A percentile compares a stretch with the other conserved stretches of the same genome.
These are phyloP conservation scores for Synaphobranchus kaupii DNA, from an alignment of 2,797 vertebrate species.

Conservation along the genomic window DNA sequence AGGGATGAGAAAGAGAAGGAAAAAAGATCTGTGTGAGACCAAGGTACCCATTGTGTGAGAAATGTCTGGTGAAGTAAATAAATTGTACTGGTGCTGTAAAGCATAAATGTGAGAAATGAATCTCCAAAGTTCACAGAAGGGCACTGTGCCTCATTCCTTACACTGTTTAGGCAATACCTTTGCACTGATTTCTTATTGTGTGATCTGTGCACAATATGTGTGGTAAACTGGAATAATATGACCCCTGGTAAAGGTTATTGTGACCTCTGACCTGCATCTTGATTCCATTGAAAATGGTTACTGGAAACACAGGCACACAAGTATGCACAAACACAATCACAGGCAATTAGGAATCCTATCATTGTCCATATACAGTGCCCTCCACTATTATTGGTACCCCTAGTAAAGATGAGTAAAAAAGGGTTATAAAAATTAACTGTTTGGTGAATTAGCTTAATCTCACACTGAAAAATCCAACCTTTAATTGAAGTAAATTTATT, in stretches of 20 bases:
- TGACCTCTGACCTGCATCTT: not conserved
- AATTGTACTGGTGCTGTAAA: not conserved
- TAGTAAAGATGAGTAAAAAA: too few species aligned
- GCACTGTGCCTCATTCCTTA: not conserved
- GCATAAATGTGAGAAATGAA: not conserved
- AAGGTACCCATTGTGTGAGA: not conserved
- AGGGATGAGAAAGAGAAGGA: not conserved
- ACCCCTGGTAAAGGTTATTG: not conserved
- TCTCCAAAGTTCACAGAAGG: not conserved
- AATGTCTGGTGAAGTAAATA: not conserved
- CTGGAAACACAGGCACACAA: not conserved
- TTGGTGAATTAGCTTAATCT: too few species aligned
- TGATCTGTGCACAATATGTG: not conserved
- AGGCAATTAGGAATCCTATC: not conserved
- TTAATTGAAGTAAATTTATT: too few species aligned
- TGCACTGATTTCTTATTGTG: not conserved
- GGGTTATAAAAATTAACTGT: too few species aligned
- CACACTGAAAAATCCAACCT: too few species aligned
- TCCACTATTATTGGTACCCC: too few species aligned
- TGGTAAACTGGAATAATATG: not conserved
- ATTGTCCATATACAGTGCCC: not conserved
- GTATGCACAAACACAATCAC: not conserved
- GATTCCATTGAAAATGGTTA: not conserved
- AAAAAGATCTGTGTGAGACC: conserved; percentile 13
- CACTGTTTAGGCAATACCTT: not conserved